These are phyloP conservation scores for Agriopis leucophaearia DNA, from an alignment of 2,888 invertebrate genomes.

Conservation along the genomic window DNA sequence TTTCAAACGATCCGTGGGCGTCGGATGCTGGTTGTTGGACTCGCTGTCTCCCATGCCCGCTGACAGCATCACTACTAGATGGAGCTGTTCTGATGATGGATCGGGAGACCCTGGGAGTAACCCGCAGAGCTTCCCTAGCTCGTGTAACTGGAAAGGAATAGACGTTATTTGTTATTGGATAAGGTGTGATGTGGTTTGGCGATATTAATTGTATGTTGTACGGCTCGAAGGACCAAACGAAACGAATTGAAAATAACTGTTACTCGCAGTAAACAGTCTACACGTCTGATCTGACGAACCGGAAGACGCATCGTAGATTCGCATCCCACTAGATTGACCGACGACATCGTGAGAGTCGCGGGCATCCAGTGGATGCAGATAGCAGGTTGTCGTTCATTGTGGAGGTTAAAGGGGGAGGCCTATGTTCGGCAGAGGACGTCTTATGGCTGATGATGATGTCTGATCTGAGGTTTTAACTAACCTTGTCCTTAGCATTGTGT, in stretches of 20 bases:
- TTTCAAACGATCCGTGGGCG: constrained; percentile 94
- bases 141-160: constrained; percentile 88
- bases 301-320: no score
- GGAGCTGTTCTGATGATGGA: constrained; percentile 95
- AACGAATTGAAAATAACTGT: no score
- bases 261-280: no score
- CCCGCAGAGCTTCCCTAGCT: constrained; percentile 96
- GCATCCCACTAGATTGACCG: no score
- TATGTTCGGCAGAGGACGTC: no score
- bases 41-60: constrained; percentile 95
- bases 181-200: not conserved
- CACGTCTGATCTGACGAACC: no score
- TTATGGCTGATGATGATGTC: no score
- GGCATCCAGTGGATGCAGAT: no score
- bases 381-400: no score
- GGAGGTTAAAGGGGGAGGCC: no score
- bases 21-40: constrained; percentile 73
- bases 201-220: not conserved
- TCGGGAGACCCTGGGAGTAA: constrained; percentile 92
- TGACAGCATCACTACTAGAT: constrained; percentile 95
- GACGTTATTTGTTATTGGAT: not conserved
- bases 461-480: constrained; percentile 55
- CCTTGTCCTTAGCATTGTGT: constrained; percentile 91
- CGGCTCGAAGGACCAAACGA: constrained; percentile 4
- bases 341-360: no score